Evolutionary conservation across 2,113 vertebrate genomes (phyloP).

Genomic region (Vicugna pacos): DNA sequence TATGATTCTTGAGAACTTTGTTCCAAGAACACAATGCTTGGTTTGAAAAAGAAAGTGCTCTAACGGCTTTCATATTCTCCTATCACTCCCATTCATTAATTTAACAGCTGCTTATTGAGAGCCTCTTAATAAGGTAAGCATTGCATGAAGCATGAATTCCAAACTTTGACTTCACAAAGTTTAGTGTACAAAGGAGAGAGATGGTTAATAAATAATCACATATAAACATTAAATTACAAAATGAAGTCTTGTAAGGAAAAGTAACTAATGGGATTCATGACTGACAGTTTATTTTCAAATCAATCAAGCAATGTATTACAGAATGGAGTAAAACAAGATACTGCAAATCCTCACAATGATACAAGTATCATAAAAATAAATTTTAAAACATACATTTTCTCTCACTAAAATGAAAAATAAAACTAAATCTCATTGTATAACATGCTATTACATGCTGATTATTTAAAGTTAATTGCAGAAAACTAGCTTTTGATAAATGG

Average conservation of each 20-base stretch:
- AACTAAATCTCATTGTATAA: not conserved
- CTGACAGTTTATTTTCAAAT: conserved; percentile 13
- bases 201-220: not conserved
- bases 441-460: not conserved
- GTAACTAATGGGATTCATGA: not conserved
- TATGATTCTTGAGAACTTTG: not conserved
- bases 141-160: not conserved
- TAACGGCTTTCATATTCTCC: not conserved
- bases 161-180: not conserved
- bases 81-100: not conserved
- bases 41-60: not conserved
- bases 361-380: not conserved
- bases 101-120: not conserved
- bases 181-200: not conserved
- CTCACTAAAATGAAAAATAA: not conserved
- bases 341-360: not conserved
- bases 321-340: not conserved
- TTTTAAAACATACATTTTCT: not conserved
- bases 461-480: not conserved
- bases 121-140: not conserved
- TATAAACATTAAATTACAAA: not conserved
- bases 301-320: not conserved
- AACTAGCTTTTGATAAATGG: not conserved
- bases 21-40: not conserved
- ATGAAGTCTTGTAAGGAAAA: not conserved